Evolutionary conservation across 2,888 invertebrate genomes (phyloP).

Genomic region (Limnephilus auricula): DNA sequence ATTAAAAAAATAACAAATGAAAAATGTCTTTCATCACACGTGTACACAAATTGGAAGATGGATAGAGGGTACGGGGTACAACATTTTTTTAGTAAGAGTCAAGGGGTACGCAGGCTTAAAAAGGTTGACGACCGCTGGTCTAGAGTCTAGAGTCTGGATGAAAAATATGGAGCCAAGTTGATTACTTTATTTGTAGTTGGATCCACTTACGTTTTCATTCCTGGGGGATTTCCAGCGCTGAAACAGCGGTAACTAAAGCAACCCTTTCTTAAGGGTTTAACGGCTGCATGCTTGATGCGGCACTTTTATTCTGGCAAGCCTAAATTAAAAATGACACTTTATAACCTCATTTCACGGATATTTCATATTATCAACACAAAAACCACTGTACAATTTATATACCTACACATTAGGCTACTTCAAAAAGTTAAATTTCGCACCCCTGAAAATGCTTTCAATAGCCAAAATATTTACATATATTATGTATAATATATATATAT

Average conservation of each 20-base stretch:
- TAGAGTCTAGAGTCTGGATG: slow-evolving; percentile 46
- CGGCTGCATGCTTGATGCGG: not conserved
- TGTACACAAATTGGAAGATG: no score
- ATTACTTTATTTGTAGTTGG: slow-evolving; percentile 64
- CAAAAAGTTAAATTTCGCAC: no score
- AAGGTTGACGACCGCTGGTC: no score
- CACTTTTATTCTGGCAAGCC: not conserved
- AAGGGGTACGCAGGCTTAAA: no score
- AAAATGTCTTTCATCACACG: no score
- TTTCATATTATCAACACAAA: not conserved
- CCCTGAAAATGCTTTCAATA: no score
- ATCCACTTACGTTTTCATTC: slow-evolving; percentile 65
- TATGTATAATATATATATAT: no score
- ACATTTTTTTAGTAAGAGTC: no score
- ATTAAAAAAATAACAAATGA: no score
- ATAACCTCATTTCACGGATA: not conserved
- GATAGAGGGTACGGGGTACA: no score
- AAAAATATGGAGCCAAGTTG: slow-evolving; percentile 61
- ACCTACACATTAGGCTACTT: no score
- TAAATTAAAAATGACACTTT: not conserved
- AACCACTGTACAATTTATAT: not conserved
- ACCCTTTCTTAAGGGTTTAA: not conserved
- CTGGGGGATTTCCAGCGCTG: slow-evolving; percentile 59
- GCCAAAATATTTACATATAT: no score
- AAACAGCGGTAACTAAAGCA: slow-evolving; percentile 46